Evolutionary conservation across 1,140 invertebrate genomes (phyloP), one percentile per base, ranked within the genome.

Genomic region (Bombus sylvicola): DNA sequence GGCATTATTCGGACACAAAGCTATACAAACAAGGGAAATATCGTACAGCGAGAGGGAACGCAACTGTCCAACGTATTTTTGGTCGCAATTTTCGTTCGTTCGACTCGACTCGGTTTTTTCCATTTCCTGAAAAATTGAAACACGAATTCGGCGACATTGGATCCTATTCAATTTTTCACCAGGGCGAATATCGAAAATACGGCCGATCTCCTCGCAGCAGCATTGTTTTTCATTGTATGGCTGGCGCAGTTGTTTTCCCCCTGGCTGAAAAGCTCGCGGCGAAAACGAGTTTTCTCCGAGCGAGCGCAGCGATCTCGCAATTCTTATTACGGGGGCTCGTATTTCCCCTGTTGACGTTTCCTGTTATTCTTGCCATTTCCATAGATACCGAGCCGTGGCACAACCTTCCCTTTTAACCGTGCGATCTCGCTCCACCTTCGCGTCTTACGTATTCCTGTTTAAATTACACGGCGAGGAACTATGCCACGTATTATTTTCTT

Each of bases 331-430:
- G n/a, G 8, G 3, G 72, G 13, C 81, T 83, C 81, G 74, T 77
- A 78, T 83, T 83, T 69, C 81, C 81, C 81, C 43, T 57, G 81
- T 77, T 78, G 74, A 83, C 81, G 81, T 77, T 78, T 53, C 43
- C 73, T 10, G 34, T 39, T 43, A 37, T 83, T 83, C 73, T 69
- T 39, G 18, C 43, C 28, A 69, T 83, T 77, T 69, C 73, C 81
- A 78, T 77, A 64, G 41, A 77, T 66, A 77, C 62, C 47, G 28
- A 2, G n/a, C 41, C 41, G 2, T 9, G 41, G n/a, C 25, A 18
- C 9, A 15, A 25, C 28, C 28, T 41, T 25, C n/a, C 72, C 41
- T 75, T 66, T 83, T 72, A 28, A 53, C 12, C n/a, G 13, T 37
- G 6, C n/a, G 31, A 31, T 68, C 73, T 43, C 34, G 43, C 18